These are phyloP conservation scores for Catharus minimus DNA, from an alignment of 2,113 vertebrate genomes.

Conservation along the genomic window DNA sequence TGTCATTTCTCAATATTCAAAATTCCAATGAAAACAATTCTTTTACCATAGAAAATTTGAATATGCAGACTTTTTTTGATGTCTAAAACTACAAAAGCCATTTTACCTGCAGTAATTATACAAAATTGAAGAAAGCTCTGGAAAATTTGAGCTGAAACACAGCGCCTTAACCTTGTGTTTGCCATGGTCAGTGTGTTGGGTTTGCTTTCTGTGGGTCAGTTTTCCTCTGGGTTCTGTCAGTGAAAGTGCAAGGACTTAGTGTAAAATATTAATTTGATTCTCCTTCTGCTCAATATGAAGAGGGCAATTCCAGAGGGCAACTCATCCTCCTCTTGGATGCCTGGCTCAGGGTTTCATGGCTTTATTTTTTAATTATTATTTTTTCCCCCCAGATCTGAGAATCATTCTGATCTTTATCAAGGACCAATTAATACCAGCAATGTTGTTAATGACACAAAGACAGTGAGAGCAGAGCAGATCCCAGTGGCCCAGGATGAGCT, in stretches of 20 bases:
- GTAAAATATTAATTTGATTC: not conserved
- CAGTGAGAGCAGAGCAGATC: not conserved
- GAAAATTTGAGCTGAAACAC: not conserved
- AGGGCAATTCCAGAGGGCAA: not conserved
- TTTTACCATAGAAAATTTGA: not conserved
- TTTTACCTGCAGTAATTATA: not conserved
- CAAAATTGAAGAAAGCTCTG: not conserved
- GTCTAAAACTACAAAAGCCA: not conserved
- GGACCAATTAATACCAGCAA: not conserved
- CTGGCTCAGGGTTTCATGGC: not conserved
- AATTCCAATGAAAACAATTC: not conserved
- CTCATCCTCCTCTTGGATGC: not conserved
- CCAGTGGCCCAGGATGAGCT: not conserved
- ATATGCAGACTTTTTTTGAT: rapidly evolving
- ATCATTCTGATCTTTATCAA: not conserved
- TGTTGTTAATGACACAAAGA: not conserved
- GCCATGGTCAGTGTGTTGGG: not conserved
- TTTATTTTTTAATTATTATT: not conserved
- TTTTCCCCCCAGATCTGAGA: not conserved
- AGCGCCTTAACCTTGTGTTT: not conserved
- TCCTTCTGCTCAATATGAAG: not conserved
- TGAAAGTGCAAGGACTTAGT: not conserved
- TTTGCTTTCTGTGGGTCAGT: not conserved
- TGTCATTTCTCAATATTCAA: not conserved
- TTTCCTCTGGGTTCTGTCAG: not conserved